phyloP scores from a whole-genome alignment of 2,888 invertebrate genomes.

The Cremastinae sp. region DNA sequence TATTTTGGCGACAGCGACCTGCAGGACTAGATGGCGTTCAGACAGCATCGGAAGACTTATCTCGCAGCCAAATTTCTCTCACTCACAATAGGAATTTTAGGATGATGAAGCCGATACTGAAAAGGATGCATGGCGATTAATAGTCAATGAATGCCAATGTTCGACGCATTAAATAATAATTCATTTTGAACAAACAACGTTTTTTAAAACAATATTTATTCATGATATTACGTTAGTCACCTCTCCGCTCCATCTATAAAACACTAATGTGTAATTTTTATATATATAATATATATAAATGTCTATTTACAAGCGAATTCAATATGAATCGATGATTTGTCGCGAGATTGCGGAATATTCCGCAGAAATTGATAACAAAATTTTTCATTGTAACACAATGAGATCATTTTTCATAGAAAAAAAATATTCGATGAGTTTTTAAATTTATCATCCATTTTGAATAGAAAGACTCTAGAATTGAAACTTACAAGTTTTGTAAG shows the following conservation, averaged over 20 bases:
- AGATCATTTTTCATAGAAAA: slow-evolving; percentile 29
- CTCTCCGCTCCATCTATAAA: slow-evolving; percentile 64
- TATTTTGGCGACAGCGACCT: slow-evolving; percentile 28
- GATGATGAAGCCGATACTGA: slow-evolving; percentile 71
- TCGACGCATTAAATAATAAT: slow-evolving; percentile 37
- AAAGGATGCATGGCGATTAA: slow-evolving; percentile 76
- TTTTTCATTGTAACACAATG: slow-evolving; percentile 16
- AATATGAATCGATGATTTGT: slow-evolving; percentile 60
- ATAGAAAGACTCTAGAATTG: too few species aligned
- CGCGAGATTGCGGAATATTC: slow-evolving; percentile 22
- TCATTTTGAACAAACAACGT: slow-evolving; percentile 46
- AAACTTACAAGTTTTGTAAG: too few species aligned
- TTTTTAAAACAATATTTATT: slow-evolving; percentile 67
- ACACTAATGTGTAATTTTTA: slow-evolving; percentile 50
- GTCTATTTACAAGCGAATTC: slow-evolving; percentile 65
- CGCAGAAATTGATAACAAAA: slow-evolving; percentile 46
- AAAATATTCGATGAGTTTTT: slow-evolving; percentile 5
- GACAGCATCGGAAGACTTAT: slow-evolving; percentile 53
- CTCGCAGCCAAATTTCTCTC: slow-evolving; percentile 54
- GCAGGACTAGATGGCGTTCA: slow-evolving; percentile 45
- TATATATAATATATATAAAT: slow-evolving; percentile 15
- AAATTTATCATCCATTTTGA: slow-evolving; percentile 15
- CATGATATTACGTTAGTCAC: slow-evolving; percentile 57
- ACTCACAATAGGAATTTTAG: slow-evolving; percentile 66
- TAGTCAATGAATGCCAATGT: slow-evolving; percentile 64